Conservation (phyloP, 2,888 invertebrate species). For the Drosophila niveifrons region DNA sequence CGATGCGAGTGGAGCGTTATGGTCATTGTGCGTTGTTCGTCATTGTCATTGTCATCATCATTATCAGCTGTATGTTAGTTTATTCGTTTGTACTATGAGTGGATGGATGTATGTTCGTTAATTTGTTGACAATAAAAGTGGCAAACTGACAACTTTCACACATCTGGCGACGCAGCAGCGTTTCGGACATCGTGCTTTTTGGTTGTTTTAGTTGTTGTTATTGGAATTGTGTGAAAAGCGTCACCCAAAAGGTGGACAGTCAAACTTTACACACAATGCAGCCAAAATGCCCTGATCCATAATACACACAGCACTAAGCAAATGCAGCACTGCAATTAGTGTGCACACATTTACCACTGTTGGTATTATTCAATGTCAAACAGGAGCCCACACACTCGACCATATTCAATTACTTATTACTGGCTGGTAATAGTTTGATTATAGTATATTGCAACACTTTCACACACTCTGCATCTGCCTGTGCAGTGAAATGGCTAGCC, state of each 20-base stretch:
- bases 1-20: slow-evolving; percentile 32
- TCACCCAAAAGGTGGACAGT: slow-evolving; percentile 15
- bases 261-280: slow-evolving; percentile 4
- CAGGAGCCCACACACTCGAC: slow-evolving; percentile 26
- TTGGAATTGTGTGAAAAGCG: slow-evolving; percentile 19
- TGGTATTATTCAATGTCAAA: slow-evolving; percentile 75
- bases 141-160: slow-evolving; percentile 78
- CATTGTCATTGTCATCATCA: slow-evolving; percentile 42
- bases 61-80: slow-evolving; percentile 24
- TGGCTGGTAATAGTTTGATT: slow-evolving; percentile 41
- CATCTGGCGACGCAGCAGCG: slow-evolving; percentile 50
- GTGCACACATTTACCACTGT: slow-evolving; percentile 32
- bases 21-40: slow-evolving; percentile 41
- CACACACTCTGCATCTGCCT: slow-evolving; percentile 64
- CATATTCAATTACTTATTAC: slow-evolving; percentile 45
- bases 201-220: not conserved
- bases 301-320: not conserved
- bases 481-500: slow-evolving; percentile 69
- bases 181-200: slow-evolving; percentile 1
- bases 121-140: slow-evolving; percentile 78
- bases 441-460: slow-evolving; percentile 72
- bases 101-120: slow-evolving; percentile 48
- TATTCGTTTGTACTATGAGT: slow-evolving; percentile 18
- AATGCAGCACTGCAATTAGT: slow-evolving; percentile 1
- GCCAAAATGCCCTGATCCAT: slow-evolving; percentile 39